phyloP scores from a whole-genome alignment of 1,140 invertebrate species.

The Zaprionus africanus region DNA sequence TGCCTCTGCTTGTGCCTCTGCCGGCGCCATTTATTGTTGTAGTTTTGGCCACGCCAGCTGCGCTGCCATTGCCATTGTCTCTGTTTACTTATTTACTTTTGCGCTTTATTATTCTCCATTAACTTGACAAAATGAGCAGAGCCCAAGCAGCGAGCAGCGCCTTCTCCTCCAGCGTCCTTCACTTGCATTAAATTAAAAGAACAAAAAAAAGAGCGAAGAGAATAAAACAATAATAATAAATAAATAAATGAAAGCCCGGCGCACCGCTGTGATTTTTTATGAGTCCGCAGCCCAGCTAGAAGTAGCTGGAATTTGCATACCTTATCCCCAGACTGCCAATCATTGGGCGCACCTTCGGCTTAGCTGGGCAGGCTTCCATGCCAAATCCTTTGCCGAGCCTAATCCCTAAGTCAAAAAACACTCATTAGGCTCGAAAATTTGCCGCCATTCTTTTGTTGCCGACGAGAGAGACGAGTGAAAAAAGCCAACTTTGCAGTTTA shows the following conservation, averaged over 20 bases:
- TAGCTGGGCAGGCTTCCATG: background rate
- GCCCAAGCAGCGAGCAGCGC: constrained; percentile 10
- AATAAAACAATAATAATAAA: constrained; percentile 27
- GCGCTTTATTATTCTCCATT: constrained; percentile 82
- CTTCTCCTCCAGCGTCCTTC: constrained; percentile 17
- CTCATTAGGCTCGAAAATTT: constrained; percentile 65
- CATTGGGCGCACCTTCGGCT: constrained; percentile 31
- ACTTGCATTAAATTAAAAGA: constrained; percentile 49
- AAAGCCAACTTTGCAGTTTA: constrained; percentile 57
- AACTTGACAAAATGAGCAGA: constrained; percentile 79
- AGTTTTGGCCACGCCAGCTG: constrained; percentile 55
- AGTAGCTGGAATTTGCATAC: constrained; percentile 3
- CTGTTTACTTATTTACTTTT: constrained; percentile 82
- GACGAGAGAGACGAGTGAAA: background rate
- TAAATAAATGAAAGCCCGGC: constrained; percentile 40
- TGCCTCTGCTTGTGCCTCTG: constrained; percentile 11
- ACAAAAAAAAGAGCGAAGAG: constrained; percentile 7
- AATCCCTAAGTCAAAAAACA: constrained; percentile 8
- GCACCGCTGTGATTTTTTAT: constrained; percentile 2
- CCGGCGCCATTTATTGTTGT: constrained; percentile 74
- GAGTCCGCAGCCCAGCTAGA: background rate
- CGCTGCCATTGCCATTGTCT: constrained; percentile 27
- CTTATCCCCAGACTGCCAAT: constrained; percentile 29
- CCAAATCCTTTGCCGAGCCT: background rate
- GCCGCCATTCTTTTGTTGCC: constrained; percentile 39